Conservation (phyloP, 2,113 vertebrate species). For the Siphamia tubifer region DNA sequence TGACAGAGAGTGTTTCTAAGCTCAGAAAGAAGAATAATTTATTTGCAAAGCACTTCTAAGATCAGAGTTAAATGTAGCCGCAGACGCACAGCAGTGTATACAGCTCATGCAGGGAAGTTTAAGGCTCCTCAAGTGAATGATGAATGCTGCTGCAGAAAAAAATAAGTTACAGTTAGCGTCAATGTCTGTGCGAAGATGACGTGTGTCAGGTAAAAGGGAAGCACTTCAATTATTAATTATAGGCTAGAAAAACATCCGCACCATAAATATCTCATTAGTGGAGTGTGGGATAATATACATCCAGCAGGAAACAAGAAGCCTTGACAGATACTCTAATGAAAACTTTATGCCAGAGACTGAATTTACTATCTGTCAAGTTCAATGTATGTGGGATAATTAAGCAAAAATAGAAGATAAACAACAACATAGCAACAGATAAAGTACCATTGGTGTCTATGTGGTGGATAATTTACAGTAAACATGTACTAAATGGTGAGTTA, state of each 20-base stretch:
- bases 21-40: background rate
- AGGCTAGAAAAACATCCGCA: background rate
- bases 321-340: no score
- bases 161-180: no score
- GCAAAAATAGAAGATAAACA: background rate
- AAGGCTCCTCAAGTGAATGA: no score
- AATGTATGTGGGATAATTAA: background rate
- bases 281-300: background rate
- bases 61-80: background rate
- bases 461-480: no score
- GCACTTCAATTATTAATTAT: background rate
- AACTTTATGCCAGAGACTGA: background rate
- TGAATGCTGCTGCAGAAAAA: no score
- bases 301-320: background rate
- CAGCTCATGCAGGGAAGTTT: background rate
- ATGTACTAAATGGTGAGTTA: no score
- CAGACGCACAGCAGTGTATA: background rate
- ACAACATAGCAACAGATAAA: no score
- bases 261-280: background rate
- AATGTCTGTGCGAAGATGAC: no score
- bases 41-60: constrained; percentile 8
- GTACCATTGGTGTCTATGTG: no score
- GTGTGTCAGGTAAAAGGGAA: background rate
- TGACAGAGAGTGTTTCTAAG: background rate
- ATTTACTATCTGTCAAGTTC: background rate